phyloP scores from a whole-genome alignment of 2,113 vertebrate species.

The Picathartes gymnocephalus region DNA sequence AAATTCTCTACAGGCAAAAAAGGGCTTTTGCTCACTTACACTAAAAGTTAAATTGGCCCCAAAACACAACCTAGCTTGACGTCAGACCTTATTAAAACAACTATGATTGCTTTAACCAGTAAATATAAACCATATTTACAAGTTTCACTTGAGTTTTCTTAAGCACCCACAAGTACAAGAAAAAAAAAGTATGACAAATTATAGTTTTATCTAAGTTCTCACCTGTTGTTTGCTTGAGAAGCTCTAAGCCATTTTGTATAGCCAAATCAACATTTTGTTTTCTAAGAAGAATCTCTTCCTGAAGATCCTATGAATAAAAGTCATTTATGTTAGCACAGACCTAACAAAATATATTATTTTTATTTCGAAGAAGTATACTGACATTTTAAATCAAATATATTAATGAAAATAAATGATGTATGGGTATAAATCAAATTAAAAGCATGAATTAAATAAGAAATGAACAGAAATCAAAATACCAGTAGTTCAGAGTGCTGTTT shows the following conservation, averaged over 20 bases:
- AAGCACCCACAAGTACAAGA: background rate
- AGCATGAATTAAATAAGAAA: constrained; percentile 49
- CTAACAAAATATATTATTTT: background rate
- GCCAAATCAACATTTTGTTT: constrained; percentile 92
- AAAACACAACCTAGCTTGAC: background rate
- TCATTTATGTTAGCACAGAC: background rate
- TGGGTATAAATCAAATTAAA: background rate
- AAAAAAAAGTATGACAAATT: background rate
- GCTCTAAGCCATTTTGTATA: constrained; percentile 89
- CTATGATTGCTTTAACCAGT: background rate
- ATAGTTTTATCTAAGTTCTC: constrained; percentile 17
- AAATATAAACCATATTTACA: background rate
- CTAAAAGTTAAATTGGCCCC: background rate
- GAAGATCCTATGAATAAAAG: constrained; percentile 78
- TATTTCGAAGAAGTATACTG: background rate
- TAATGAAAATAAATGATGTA: background rate
- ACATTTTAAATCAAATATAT: background rate
- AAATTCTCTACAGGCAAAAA: background rate
- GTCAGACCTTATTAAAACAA: constrained; percentile 15
- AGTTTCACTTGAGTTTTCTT: background rate
- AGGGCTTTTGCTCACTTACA: background rate
- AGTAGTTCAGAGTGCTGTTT: constrained; percentile 87
- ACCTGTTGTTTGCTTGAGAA: constrained; percentile 97
- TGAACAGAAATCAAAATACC: constrained; percentile 81
- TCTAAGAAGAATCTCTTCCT: constrained; percentile 87